These are phyloP conservation scores for Neosilurus hyrtlii DNA, from an alignment of 2,797 vertebrate genomes.

Conservation along the genomic window DNA sequence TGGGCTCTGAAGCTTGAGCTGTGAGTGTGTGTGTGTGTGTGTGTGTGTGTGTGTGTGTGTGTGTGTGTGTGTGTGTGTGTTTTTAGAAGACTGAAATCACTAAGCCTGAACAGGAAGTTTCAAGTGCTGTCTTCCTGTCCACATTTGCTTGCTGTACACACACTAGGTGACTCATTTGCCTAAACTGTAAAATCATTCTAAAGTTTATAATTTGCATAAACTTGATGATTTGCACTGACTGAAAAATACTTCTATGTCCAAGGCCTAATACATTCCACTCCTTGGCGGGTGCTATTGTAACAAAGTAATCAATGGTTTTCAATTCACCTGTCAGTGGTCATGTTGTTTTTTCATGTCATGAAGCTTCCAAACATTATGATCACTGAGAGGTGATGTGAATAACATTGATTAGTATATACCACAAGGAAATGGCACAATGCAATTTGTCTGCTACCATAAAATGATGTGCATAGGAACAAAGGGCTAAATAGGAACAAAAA, in stretches of 20 bases:
- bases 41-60: neutral
- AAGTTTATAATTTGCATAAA: conserved; percentile 13
- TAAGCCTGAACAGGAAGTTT: conserved; percentile 19
- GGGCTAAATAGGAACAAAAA: too few species aligned
- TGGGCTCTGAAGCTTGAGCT: conserved; percentile 23
- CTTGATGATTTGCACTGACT: neutral
- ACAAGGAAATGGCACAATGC: too few species aligned
- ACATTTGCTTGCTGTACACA: conserved; percentile 6
- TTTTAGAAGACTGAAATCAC: conserved; percentile 1
- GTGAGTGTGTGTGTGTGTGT: neutral
- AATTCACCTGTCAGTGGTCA: too few species aligned
- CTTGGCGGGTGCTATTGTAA: too few species aligned
- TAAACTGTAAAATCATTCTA: conserved; percentile 9
- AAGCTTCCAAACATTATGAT: too few species aligned
- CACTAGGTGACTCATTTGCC: conserved; percentile 6
- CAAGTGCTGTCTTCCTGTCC: conserved; percentile 10
- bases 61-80: neutral
- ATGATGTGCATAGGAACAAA: too few species aligned
- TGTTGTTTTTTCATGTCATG: too few species aligned
- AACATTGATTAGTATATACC: too few species aligned
- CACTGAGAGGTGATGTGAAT: too few species aligned
- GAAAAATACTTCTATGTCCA: neutral
- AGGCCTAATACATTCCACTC: too few species aligned
- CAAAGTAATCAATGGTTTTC: too few species aligned
- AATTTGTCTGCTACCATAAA: too few species aligned